Conservation (phyloP, 2,797 vertebrate species). For the Oryzias sinensis region DNA sequence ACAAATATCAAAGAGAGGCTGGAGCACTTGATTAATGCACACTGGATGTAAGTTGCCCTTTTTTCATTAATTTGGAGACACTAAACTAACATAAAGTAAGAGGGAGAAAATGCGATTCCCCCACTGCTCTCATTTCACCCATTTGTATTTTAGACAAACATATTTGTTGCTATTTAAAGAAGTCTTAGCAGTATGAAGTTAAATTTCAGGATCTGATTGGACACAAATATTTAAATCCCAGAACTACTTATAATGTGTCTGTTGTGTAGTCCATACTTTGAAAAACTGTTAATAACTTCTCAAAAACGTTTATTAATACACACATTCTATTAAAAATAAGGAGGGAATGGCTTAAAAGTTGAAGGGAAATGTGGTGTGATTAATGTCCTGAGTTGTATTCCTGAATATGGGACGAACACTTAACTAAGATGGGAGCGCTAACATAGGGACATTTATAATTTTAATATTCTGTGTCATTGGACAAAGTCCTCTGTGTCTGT, state of each 20-base stretch:
- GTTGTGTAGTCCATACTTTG: too few relatives aligned
- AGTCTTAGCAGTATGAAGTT: conserved; percentile 74
- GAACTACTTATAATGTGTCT: neutral
- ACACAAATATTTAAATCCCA: neutral
- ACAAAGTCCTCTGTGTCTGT: conserved; percentile 66
- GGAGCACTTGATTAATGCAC: conserved; percentile 87
- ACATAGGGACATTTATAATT: conserved; percentile 53
- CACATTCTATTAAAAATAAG: neutral
- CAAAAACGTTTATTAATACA: too few relatives aligned
- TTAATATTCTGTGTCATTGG: conserved; percentile 71
- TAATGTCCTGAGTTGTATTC: conserved; percentile 18
- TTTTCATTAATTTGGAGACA: conserved; percentile 74
- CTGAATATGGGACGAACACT: conserved; percentile 33
- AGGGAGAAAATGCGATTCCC: conserved; percentile 20
- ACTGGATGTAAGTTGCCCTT: conserved; percentile 68
- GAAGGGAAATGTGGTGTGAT: conserved; percentile 3
- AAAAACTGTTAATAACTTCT: too few relatives aligned
- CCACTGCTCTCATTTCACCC: conserved; percentile 35
- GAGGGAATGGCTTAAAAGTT: neutral
- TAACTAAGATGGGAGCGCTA: conserved; percentile 32
- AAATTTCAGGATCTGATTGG: conserved; percentile 7
- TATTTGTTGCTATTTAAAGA: conserved; percentile 37
- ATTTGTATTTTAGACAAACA: conserved; percentile 61
- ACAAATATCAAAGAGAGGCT: conserved; percentile 45
- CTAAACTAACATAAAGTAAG: conserved; percentile 74